phyloP scores from a whole-genome alignment of 2,113 vertebrate genomes.

The Platichthys stellatus region DNA sequence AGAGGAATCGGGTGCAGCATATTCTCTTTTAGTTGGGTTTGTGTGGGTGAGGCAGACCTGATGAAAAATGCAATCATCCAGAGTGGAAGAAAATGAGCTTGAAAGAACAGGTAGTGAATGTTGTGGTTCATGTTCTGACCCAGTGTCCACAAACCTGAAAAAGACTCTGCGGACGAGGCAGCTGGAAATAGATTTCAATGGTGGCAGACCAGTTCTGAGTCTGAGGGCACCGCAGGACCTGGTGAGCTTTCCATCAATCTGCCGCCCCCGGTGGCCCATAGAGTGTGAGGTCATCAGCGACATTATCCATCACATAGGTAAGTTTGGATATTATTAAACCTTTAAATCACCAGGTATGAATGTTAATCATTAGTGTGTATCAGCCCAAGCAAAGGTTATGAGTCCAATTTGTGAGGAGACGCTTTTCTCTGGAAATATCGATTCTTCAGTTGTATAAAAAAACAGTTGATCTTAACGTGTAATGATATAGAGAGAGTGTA shows the following conservation, averaged over 20 bases:
- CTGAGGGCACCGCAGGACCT: constrained; percentile 82
- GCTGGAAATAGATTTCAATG: constrained; percentile 74
- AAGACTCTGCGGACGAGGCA: constrained; percentile 80
- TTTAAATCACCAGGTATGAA: neutral
- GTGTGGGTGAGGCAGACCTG: neutral
- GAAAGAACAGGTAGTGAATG: neutral
- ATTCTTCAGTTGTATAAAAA: too few species aligned
- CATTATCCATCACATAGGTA: constrained; percentile 87
- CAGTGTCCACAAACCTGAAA: constrained; percentile 72
- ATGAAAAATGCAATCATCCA: constrained; percentile 17
- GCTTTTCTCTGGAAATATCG: too few species aligned
- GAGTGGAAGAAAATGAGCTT: neutral
- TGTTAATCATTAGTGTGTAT: neutral
- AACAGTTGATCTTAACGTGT: neutral
- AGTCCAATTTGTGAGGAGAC: neutral
- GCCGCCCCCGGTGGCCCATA: constrained; percentile 84
- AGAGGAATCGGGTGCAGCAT: neutral
- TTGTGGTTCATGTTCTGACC: constrained; percentile 43
- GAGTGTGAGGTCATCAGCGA: constrained; percentile 91
- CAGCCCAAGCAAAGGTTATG: neutral
- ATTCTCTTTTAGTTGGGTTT: too few species aligned
- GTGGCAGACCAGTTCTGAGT: constrained; percentile 63
- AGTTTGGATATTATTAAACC: neutral
- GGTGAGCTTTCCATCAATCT: constrained; percentile 72
- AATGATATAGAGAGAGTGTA: neutral